Conservation (phyloP, 2,113 vertebrate genomes). For the Halichoeres trimaculatus region DNA sequence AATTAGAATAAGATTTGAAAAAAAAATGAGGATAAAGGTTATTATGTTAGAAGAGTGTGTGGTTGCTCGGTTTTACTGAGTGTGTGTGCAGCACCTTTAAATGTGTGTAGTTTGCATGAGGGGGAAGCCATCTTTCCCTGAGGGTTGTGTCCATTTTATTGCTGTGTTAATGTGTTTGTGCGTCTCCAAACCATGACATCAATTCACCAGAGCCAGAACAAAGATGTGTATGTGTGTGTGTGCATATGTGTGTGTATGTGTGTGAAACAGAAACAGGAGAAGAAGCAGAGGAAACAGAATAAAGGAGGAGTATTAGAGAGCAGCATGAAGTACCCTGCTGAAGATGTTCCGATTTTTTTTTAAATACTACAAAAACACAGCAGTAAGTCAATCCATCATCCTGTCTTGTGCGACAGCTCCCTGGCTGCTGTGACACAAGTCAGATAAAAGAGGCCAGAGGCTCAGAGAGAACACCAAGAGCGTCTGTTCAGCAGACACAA, state of each 20-base stretch:
- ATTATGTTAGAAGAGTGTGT: constrained; percentile 34
- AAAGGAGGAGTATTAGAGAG: constrained; percentile 22
- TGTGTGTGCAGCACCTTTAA: constrained; percentile 3
- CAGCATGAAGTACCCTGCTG: constrained; percentile 19
- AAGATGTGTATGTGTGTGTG: constrained; percentile 11
- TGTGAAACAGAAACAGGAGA: background rate
- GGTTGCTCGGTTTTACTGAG: constrained; percentile 25
- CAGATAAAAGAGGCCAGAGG: constrained; percentile 42
- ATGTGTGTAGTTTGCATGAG: constrained; percentile 39
- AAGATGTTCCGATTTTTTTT: constrained; percentile 38
- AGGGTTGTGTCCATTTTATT: constrained; percentile 56
- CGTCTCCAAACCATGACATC: constrained; percentile 53
- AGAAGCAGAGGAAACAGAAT: constrained; percentile 3
- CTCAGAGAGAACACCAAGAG: constrained; percentile 57
- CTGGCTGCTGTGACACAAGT: constrained; percentile 17
- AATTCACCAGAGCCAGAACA: constrained; percentile 54
- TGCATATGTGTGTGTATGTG: constrained; percentile 1
- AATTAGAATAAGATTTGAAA: constrained; percentile 26
- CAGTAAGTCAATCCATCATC: constrained; percentile 32
- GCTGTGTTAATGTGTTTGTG: constrained; percentile 52
- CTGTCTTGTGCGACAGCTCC: constrained; percentile 20
- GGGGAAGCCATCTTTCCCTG: constrained; percentile 57
- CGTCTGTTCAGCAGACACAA: constrained; percentile 41
- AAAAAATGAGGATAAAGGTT: constrained; percentile 29
- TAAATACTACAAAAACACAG: constrained; percentile 8